Conservation (phyloP, 2,113 vertebrate genomes). For the Platichthys stellatus region DNA sequence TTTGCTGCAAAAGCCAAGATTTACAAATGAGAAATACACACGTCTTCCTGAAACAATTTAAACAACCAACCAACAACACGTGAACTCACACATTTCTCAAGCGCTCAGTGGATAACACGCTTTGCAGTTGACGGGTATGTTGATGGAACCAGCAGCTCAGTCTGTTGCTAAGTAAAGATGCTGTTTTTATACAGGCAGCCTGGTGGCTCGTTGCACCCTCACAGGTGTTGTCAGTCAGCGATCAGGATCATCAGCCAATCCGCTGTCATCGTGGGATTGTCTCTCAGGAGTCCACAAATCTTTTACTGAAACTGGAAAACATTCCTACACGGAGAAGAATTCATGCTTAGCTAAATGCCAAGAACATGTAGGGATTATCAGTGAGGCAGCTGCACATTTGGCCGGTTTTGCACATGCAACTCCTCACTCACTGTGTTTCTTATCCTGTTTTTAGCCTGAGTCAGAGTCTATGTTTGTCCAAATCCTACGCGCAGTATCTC, state of each 20-base stretch:
- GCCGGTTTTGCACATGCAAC: background rate
- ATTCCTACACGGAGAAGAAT: background rate
- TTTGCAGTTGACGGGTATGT: fast-evolving
- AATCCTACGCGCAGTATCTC: background rate
- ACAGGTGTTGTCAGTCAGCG: conserved; percentile 59
- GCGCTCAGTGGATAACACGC: background rate
- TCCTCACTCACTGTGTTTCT: background rate
- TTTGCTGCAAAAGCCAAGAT: conserved; percentile 37
- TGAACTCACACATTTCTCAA: conserved; percentile 43
- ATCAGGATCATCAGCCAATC: conserved; percentile 47
- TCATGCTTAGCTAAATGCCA: background rate
- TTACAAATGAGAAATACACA: background rate
- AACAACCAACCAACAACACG: background rate
- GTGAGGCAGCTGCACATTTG: conserved; percentile 13
- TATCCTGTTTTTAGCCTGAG: background rate
- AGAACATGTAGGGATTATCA: background rate
- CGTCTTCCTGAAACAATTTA: background rate
- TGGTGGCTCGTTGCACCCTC: background rate
- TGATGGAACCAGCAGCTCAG: background rate
- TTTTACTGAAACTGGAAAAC: background rate
- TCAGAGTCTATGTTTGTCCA: background rate
- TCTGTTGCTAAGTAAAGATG: background rate
- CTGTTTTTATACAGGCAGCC: conserved; percentile 39
- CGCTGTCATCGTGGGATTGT: background rate
- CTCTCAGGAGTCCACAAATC: background rate